Conservation (phyloP, 2,888 invertebrate genomes). For the Branchinecta sandiegonensis region DNA sequence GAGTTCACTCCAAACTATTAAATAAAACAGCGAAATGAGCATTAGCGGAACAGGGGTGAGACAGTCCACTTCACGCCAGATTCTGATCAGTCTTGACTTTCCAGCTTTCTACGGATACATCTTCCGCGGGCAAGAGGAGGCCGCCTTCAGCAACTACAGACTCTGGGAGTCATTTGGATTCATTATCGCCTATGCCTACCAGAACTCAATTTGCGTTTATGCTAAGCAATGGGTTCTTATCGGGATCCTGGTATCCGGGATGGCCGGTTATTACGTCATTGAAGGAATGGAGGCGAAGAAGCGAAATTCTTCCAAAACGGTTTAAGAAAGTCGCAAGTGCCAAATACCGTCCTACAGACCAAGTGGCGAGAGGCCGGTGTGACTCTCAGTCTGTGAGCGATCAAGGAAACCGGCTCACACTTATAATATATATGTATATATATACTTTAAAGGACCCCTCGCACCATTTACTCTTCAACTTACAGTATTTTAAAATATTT, state of each 20-base stretch:
- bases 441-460: too few relatives aligned
- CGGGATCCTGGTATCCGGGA: slow-evolving; percentile 51
- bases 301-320: too few relatives aligned
- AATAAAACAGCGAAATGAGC: too few relatives aligned
- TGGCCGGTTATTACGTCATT: slow-evolving; percentile 54
- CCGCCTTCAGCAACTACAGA: slow-evolving; percentile 81
- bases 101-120: slow-evolving; percentile 63
- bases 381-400: too few relatives aligned
- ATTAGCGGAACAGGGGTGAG: not conserved
- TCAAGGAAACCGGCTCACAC: too few relatives aligned
- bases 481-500: too few relatives aligned
- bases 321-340: too few relatives aligned
- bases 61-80: not conserved
- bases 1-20: too few relatives aligned
- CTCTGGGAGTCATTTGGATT: slow-evolving; percentile 85
- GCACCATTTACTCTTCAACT: too few relatives aligned
- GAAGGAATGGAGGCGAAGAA: slow-evolving; percentile 35
- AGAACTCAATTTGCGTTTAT: slow-evolving; percentile 57
- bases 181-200: slow-evolving; percentile 65
- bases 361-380: too few relatives aligned
- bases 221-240: slow-evolving; percentile 54
- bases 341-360: too few relatives aligned
- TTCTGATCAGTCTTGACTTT: slow-evolving; percentile 19
- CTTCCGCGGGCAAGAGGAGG: slow-evolving; percentile 69
- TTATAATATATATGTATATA: too few relatives aligned